Base-by-base conservation (phyloP, 2,888 invertebrate genomes). In the Hofmannophila pseudospretella region DNA sequence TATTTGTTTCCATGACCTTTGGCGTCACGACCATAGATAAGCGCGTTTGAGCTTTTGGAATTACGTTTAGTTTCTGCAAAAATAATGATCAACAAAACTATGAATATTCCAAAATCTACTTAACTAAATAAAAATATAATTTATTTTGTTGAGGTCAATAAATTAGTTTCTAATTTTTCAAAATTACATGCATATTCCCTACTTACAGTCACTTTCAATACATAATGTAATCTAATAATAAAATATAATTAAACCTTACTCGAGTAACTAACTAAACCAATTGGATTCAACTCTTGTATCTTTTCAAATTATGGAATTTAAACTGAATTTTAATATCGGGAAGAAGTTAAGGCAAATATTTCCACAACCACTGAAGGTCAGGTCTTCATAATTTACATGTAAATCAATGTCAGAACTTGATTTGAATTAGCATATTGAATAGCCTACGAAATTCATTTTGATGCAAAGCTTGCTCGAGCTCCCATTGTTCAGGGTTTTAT, bases 331-430 rank as follows among this genome's bases (percentile, higher is more conserved):
- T 19, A 3, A 16, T 30, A 2, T 16, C 27, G 25, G 39, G 43
- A 3, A 38, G 49, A 52, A 45, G 34, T 50, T 43, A 40, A 45
- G 40, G 47, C 45, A 49, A 55, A 54, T 45, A 48, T 48, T 51
- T 43, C 44, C 44, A 40, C 48, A 41, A 9, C 8, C 20, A 7
- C 14, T 38, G 41, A 36, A 44, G 40, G 46, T 44, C 54, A 47
- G 42, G 35, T 42, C 49, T 54, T 49, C 39, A 49, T 50, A 43
- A 61, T 54, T 51, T 47, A 54, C 51, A 52, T 51, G 50, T 45
- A 54, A 57, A 58, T 60, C 47, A 40, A 43, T 45, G 43, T 46
- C 54, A 42, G 45, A 52, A 50, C 49, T 49, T 50, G 47, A 48
- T 28, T 22, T 13, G 32, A 36, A 37, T 37, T 37, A 27, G 37